Evolutionary conservation across 2,113 vertebrate genomes (phyloP).

Genomic region (Salvelinus alpinus): DNA sequence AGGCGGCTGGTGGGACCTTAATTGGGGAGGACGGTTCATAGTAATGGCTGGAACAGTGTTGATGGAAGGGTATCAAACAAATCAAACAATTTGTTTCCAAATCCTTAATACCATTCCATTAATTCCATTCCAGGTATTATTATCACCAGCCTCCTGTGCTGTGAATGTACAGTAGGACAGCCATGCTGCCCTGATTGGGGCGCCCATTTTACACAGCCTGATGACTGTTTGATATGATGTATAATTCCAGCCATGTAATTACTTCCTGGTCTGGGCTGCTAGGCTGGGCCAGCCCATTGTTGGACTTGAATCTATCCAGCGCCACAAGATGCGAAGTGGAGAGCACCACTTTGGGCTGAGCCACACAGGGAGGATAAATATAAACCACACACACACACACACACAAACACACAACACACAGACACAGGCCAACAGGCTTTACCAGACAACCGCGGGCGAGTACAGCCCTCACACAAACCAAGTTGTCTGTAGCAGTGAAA

Average conservation of each 20-base stretch:
- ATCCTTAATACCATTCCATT: too few relatives aligned
- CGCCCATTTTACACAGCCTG: conserved; percentile 50
- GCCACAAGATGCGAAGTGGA: conserved; percentile 51
- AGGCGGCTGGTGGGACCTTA: too few relatives aligned
- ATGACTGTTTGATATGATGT: conserved; percentile 61
- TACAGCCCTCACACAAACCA: not conserved
- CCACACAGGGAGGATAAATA: conserved; percentile 47
- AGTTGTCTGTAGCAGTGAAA: not conserved
- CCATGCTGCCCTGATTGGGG: not conserved
- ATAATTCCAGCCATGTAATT: conserved; percentile 72
- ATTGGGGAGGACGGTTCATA: too few relatives aligned
- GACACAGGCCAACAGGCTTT: conserved; percentile 18
- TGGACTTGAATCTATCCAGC: conserved; percentile 46
- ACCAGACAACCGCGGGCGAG: conserved; percentile 11
- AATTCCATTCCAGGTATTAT: too few relatives aligned
- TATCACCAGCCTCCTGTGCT: not conserved
- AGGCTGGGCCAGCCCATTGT: conserved; percentile 56
- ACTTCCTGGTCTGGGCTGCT: conserved; percentile 62
- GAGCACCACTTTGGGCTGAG: conserved; percentile 29
- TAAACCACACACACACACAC: conserved; percentile 23
- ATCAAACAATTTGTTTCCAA: too few relatives aligned
- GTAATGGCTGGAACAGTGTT: too few relatives aligned
- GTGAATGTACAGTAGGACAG: not conserved
- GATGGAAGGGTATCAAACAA: too few relatives aligned
- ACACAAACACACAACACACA: conserved; percentile 1